These are phyloP conservation scores for Pantelozetes paolii DNA, from an alignment of 2,888 invertebrate genomes.

Conservation along the genomic window DNA sequence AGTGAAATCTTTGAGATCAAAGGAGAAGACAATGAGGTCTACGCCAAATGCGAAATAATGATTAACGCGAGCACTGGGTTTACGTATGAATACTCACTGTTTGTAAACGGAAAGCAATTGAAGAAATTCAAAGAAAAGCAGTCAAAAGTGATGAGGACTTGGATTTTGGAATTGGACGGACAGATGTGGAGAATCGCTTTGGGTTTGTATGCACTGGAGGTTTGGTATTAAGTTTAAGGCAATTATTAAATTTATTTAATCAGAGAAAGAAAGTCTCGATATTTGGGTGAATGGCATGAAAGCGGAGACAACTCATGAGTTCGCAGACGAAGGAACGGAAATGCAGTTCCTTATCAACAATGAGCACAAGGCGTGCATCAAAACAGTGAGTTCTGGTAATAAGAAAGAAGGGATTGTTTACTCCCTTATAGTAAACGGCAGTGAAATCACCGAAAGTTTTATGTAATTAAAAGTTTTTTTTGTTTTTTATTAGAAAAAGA, in stretches of 20 bases:
- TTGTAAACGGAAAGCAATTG: conserved; percentile 74
- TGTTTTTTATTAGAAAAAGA: not conserved
- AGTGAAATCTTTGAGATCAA: conserved; percentile 72
- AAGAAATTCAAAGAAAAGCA: conserved; percentile 76
- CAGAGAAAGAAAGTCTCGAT: conserved; percentile 70
- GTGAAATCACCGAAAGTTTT: conserved; percentile 48
- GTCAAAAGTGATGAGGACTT: conserved; percentile 68
- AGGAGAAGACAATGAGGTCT: conserved; percentile 22
- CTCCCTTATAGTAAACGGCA: conserved; percentile 58
- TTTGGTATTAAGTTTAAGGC: conserved; percentile 1
- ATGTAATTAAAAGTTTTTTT: conserved; percentile 41
- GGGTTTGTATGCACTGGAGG: conserved; percentile 58
- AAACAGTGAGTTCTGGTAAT: conserved; percentile 59
- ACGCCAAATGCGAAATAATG: conserved; percentile 56
- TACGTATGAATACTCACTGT: conserved; percentile 73
- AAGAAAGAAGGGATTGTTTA: conserved; percentile 62
- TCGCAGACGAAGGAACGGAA: conserved; percentile 78
- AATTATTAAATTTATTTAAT: conserved; percentile 49
- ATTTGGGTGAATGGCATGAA: conserved; percentile 71
- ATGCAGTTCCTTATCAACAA: conserved; percentile 66
- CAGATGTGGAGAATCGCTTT: conserved; percentile 62
- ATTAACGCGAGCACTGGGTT: conserved; percentile 65
- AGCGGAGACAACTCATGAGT: conserved; percentile 66
- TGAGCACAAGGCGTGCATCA: conserved; percentile 52
- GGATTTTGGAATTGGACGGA: conserved; percentile 60